Conservation (phyloP, 1,140 invertebrate species). For the Cydia pomonella region DNA sequence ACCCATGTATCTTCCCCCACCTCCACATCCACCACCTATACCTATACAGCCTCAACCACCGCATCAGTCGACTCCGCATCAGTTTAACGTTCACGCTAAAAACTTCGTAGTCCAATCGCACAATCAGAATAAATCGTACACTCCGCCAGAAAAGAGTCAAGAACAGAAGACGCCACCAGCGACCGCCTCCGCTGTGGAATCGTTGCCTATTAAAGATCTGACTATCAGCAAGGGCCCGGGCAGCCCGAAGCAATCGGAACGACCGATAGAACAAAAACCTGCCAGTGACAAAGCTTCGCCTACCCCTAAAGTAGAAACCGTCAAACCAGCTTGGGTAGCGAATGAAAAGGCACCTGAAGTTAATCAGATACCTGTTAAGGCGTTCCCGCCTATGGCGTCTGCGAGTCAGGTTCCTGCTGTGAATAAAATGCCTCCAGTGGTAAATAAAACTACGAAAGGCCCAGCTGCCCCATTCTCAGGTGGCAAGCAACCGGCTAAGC, state of each 20-base stretch:
- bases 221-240: constrained; percentile 72
- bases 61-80: constrained; percentile 66
- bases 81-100: constrained; percentile 79
- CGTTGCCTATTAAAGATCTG: constrained; percentile 75
- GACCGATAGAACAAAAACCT: constrained; percentile 50
- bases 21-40: constrained; percentile 59
- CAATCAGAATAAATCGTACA: constrained; percentile 63
- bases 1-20: constrained; percentile 67
- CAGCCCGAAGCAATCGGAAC: constrained; percentile 65
- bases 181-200: constrained; percentile 52
- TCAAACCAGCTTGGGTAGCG: constrained; percentile 65
- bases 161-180: constrained; percentile 55
- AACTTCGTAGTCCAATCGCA: constrained; percentile 73
- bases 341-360: constrained; percentile 52
- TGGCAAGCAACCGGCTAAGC: constrained; percentile 61
- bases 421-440: constrained; percentile 56
- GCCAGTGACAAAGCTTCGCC: constrained; percentile 61
- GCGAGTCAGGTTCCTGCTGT: constrained; percentile 44
- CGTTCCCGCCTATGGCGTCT: constrained; percentile 53
- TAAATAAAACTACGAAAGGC: constrained; percentile 64
- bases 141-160: constrained; percentile 59
- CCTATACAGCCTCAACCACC: constrained; percentile 57
- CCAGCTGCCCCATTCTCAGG: constrained; percentile 68
- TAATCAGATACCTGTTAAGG: constrained; percentile 46
- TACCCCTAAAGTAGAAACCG: constrained; percentile 56